Conservation (phyloP, 2,888 invertebrate genomes). For the Scaptodrosophila latifasciaeformis region DNA sequence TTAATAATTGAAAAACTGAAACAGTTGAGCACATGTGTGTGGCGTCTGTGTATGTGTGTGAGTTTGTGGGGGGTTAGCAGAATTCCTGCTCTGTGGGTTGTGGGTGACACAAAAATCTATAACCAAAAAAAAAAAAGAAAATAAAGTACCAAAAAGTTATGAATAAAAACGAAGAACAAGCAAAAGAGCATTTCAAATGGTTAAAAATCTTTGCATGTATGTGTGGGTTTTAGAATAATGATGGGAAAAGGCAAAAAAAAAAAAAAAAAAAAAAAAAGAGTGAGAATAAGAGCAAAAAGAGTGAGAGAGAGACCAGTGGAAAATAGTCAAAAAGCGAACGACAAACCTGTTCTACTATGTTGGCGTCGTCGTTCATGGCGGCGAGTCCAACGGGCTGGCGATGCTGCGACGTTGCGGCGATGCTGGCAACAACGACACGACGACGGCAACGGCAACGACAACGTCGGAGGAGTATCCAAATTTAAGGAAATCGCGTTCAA, state of each 20-base stretch:
- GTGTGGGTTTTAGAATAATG: constrained; percentile 57
- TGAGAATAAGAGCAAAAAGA: constrained; percentile 53
- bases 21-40: constrained; percentile 57
- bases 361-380: constrained; percentile 45
- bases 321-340: constrained; percentile 38
- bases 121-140: constrained; percentile 65
- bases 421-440: constrained; percentile 29
- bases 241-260: constrained; percentile 65
- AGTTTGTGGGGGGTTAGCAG: no score
- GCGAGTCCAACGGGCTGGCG: constrained; percentile 43
- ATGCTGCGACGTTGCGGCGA: constrained; percentile 48
- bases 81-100: not conserved
- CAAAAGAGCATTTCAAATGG: not conserved
- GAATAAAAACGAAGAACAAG: constrained; percentile 44
- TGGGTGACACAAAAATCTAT: constrained; percentile 61
- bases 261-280: no score
- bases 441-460: constrained; percentile 46
- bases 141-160: no score
- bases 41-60: constrained; percentile 6
- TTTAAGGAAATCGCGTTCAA: constrained; percentile 53
- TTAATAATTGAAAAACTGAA: constrained; percentile 67
- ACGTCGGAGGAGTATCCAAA: constrained; percentile 41
- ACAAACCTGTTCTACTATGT: constrained; percentile 58
- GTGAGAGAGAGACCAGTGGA: constrained; percentile 18
- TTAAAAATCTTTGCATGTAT: no score